These are phyloP conservation scores for Colletes latitarsis DNA, from an alignment of 1,140 invertebrate species.

Conservation along the genomic window DNA sequence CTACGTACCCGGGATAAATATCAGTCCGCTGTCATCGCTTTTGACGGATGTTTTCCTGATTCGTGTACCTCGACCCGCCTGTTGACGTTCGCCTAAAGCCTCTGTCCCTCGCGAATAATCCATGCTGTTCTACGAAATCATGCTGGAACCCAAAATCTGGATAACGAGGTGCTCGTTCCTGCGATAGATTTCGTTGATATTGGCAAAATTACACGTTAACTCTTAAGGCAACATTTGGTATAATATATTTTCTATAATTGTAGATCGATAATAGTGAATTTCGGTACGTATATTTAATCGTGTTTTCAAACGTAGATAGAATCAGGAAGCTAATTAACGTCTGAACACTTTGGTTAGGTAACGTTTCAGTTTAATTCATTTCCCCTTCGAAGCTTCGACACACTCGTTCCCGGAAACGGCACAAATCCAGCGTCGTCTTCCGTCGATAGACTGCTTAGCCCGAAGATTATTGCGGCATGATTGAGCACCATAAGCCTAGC, in stretches of 20 bases:
- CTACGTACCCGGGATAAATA: slow-evolving; percentile 45
- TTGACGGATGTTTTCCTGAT: slow-evolving; percentile 2
- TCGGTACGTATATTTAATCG: background rate
- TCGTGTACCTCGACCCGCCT: background rate
- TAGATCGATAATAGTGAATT: background rate
- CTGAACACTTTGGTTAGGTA: too few relatives aligned
- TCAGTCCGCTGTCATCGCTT: slow-evolving; percentile 2
- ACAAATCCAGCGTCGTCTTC: slow-evolving; percentile 5
- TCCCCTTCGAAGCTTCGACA: background rate
- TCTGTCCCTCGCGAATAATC: background rate
- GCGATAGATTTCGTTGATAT: too few relatives aligned
- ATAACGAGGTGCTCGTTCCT: background rate
- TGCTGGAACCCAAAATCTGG: background rate
- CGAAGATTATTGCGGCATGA: slow-evolving; percentile 25
- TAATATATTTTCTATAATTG: too few relatives aligned
- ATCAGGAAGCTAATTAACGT: too few relatives aligned
- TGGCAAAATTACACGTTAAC: too few relatives aligned
- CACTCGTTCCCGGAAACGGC: background rate
- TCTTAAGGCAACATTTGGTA: too few relatives aligned
- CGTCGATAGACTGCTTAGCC: slow-evolving; percentile 5
- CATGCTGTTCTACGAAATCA: background rate
- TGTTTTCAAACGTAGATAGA: too few relatives aligned
- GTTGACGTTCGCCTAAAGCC: background rate
- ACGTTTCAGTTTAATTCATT: too few relatives aligned
- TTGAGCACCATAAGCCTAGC: slow-evolving; percentile 11